Conservation (phyloP, 2,888 invertebrate species). For the Tridacna gigas region DNA sequence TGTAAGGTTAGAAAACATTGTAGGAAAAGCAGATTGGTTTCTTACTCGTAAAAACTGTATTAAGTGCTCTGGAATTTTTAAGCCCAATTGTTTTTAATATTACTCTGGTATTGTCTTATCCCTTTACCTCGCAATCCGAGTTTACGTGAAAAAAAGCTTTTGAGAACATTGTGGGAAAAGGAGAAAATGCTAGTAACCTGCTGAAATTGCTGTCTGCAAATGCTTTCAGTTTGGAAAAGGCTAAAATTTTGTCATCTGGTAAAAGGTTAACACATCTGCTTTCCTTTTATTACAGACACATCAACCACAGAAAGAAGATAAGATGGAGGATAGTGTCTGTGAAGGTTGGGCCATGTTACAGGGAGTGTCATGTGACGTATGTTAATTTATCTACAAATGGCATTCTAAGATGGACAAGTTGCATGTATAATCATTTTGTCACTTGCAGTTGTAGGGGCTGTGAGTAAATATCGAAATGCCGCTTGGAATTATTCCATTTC, state of each 20-base stretch:
- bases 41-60: too few species aligned
- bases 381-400: too few species aligned
- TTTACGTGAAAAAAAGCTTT: too few species aligned
- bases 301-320: neutral
- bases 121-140: too few species aligned
- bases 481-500: slow-evolving; percentile 78
- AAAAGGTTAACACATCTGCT: too few species aligned
- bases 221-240: too few species aligned
- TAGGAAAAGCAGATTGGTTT: neutral
- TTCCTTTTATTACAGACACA: neutral
- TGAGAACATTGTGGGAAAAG: neutral
- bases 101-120: too few species aligned
- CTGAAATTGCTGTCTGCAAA: too few species aligned
- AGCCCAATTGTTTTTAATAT: too few species aligned
- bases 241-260: too few species aligned
- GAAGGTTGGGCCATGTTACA: neutral
- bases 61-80: too few species aligned
- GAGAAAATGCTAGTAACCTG: too few species aligned
- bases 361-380: neutral
- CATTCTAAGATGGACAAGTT: neutral
- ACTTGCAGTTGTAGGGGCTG: neutral
- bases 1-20: neutral
- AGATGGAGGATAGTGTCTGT: neutral
- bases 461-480: slow-evolving; percentile 69
- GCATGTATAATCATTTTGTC: neutral